Conservation (phyloP, 2,888 invertebrate genomes). For the Charanyca ferruginea region DNA sequence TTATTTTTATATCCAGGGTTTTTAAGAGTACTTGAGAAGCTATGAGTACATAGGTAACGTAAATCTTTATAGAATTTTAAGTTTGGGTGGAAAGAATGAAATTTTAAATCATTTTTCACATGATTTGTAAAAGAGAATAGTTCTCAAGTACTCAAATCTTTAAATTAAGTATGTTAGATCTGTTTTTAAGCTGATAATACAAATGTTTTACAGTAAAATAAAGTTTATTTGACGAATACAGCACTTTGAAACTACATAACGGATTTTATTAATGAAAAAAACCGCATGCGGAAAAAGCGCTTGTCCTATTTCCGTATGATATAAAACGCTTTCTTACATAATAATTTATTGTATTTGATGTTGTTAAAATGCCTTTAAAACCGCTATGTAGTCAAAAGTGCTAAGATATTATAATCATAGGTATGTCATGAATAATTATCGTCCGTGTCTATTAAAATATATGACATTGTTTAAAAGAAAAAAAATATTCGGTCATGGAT, state of each 20-base stretch:
- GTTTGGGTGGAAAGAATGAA: conserved; percentile 9
- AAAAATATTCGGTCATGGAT: background rate
- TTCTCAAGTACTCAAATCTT: conserved; percentile 51
- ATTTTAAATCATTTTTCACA: background rate
- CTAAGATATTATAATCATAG: conserved; percentile 27
- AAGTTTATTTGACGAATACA: conserved; percentile 54
- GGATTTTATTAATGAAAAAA: background rate
- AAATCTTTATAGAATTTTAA: background rate
- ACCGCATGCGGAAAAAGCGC: background rate
- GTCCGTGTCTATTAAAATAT: background rate
- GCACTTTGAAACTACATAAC: conserved; percentile 37
- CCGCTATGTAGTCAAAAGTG: conserved; percentile 48
- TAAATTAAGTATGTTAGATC: conserved; percentile 58
- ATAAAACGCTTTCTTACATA: background rate
- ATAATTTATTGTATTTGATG: conserved; percentile 15
- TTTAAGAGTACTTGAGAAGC: conserved; percentile 46
- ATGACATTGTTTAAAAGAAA: too few relatives aligned
- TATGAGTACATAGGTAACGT: background rate
- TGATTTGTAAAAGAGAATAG: background rate
- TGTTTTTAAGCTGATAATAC: conserved; percentile 52
- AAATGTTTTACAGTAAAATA: conserved; percentile 55
- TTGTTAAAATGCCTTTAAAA: conserved; percentile 22
- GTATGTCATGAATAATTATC: background rate
- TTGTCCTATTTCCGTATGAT: background rate
- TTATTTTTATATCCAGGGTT: conserved; percentile 62